A percentile compares a stretch with the other conserved stretches of the same genome.
Conservation (phyloP, 2,113 vertebrate species). For the Pseudorasbora parva region DNA sequence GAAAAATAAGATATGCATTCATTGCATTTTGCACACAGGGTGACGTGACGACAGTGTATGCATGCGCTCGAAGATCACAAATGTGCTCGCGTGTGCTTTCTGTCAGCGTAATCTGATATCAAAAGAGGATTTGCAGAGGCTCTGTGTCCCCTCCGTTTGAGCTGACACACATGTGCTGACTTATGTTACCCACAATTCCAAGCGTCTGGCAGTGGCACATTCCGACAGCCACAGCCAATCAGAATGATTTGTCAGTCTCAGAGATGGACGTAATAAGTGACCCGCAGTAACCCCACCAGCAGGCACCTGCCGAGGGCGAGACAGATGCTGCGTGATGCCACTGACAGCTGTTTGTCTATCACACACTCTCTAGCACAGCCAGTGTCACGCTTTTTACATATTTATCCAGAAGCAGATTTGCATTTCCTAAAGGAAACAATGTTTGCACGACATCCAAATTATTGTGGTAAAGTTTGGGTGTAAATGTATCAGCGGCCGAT, state of each 20-base stretch:
- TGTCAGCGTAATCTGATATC: slow-evolving; percentile 60
- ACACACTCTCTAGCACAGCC: too few species aligned
- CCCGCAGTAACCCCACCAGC: slow-evolving; percentile 14
- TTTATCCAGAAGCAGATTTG: neutral
- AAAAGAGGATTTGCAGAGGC: slow-evolving; percentile 57
- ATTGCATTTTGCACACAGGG: too few species aligned
- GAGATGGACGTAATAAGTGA: slow-evolving; percentile 1
- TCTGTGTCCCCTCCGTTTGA: slow-evolving; percentile 38
- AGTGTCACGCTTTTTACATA: neutral
- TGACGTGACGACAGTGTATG: too few species aligned
- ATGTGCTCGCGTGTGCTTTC: slow-evolving; percentile 1
- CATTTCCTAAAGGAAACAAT: neutral
- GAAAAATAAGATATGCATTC: neutral
- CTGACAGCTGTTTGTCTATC: slow-evolving; percentile 57
- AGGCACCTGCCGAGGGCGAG: slow-evolving; percentile 35
- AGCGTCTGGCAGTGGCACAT: slow-evolving; percentile 5
- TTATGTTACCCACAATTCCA: slow-evolving; percentile 46
- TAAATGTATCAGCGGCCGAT: too few species aligned
- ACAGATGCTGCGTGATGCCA: slow-evolving; percentile 64
- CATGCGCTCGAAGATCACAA: neutral
- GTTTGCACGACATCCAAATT: neutral
- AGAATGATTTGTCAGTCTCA: neutral
- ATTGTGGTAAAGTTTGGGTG: neutral
- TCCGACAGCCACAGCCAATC: slow-evolving; percentile 16
- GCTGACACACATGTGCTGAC: slow-evolving; percentile 20